Base-by-base conservation (phyloP, 2,888 invertebrate species). In the Diarsia rubi region DNA sequence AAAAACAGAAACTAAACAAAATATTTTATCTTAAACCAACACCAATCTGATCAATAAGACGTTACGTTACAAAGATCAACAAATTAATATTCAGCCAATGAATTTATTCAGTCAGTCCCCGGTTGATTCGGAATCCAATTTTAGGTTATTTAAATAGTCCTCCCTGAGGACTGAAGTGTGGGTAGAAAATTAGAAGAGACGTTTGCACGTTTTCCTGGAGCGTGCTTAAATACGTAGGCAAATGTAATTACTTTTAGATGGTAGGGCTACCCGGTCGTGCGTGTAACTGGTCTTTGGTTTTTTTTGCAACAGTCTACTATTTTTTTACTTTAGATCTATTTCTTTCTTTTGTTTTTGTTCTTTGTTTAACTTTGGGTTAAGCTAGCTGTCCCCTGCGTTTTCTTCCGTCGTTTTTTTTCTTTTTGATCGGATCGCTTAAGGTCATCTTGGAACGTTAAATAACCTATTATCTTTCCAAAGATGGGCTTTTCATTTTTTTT, bases 101-200 rank as follows among this genome's bases (percentile, higher is more conserved):
- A 87, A 89, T 87, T 89, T 87, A 86, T 86, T 86, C 83, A 83
- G 83, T 78, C 81, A 84, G 81, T 81, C 86, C 89, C 89, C 88
- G 69, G 84, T 83, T 89, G 91, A 92, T 91, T 90, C 84, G 84
- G 87, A 92, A 94, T 94, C 92, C 92, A 93, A 94, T 94, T 94
- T 92, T 90, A 91, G 93, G 93, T 92, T 94, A 94, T 94, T 93
- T 92, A 92, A 92, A 90, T 91, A 92, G 89, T 84, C 87, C 87
- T 89, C 90, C 89, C 87, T 87, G 83, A 86, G 84, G 86, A 83
- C 86, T 87, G 83, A 86, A 82, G 85, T 82, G 83, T 84, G 84
- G 86, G 80, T 75, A 81, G 78, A 84, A 88, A 93, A 93, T 93
- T 92, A 92, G 91, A 91, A 82, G 85, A 89, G 91, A 91, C 93